These are phyloP conservation scores for Solea solea DNA, from an alignment of 2,113 vertebrate genomes.

Conservation along the genomic window DNA sequence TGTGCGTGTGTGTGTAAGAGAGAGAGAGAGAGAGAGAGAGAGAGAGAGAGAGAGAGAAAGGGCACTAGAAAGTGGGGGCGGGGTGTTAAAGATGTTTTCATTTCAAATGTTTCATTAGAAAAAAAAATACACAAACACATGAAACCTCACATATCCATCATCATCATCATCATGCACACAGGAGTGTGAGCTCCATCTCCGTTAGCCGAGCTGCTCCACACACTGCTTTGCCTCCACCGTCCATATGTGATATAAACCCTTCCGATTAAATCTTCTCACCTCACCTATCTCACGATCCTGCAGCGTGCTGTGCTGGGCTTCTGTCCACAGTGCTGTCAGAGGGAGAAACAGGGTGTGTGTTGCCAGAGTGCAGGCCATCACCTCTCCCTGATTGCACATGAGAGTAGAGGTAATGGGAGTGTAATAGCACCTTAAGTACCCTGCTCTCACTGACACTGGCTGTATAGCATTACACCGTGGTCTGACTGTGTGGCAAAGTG, in stretches of 20 bases:
- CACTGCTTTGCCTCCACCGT: conserved; percentile 17
- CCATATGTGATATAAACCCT: conserved; percentile 39
- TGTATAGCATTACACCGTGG: conserved; percentile 74
- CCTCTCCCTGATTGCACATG: conserved; percentile 81
- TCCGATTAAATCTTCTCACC: conserved; percentile 72
- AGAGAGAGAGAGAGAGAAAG: conserved; percentile 14
- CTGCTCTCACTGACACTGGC: conserved; percentile 77
- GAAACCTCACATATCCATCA: conserved; percentile 75
- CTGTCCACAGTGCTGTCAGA: conserved; percentile 86
- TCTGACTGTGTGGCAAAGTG: conserved; percentile 48
- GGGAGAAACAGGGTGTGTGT: conserved; percentile 79
- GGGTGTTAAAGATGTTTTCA: conserved; percentile 50
- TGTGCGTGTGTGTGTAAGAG: conserved; percentile 29
- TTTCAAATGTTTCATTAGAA: conserved; percentile 71
- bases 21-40: conserved; percentile 31
- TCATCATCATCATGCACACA: conserved; percentile 80
- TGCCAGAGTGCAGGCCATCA: conserved; percentile 88
- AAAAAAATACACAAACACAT: conserved; percentile 60
- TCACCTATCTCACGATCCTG: conserved; percentile 35
- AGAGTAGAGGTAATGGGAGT: conserved; percentile 80
- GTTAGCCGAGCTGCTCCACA: conserved; percentile 29
- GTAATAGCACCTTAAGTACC: conserved; percentile 81
- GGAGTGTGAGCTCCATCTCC: conserved; percentile 33
- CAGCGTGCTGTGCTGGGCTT: conserved; percentile 49
- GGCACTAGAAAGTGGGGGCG: conserved; percentile 46